phyloP scores from a whole-genome alignment of 2,797 vertebrate species.

The Enteromius anoplus region DNA sequence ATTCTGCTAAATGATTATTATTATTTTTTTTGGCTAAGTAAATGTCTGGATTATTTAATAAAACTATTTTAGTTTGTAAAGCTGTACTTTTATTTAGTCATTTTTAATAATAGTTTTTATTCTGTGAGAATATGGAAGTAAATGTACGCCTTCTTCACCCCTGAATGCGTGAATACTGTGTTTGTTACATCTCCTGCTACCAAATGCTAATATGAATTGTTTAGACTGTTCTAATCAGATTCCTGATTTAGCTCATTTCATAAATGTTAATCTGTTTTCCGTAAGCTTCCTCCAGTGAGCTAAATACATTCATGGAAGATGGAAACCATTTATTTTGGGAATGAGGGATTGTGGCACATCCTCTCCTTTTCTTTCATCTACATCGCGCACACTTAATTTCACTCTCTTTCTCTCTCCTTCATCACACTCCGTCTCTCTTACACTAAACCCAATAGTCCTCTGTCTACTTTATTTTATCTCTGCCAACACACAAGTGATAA shows the following conservation, averaged over 20 bases:
- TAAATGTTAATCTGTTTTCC: slow-evolving; percentile 3
- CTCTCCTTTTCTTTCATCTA: neutral
- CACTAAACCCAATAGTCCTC: slow-evolving; percentile 2
- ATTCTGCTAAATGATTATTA: neutral
- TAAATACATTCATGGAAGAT: slow-evolving; percentile 25
- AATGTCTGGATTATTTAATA: neutral
- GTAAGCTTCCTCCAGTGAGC: slow-evolving; percentile 18
- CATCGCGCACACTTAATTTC: neutral
- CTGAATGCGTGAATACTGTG: neutral
- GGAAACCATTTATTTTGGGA: slow-evolving; percentile 22
- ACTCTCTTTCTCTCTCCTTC: slow-evolving; percentile 13
- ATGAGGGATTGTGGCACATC: slow-evolving; percentile 4
- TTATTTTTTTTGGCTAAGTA: neutral
- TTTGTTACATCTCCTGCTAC: neutral
- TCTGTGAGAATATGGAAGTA: neutral
- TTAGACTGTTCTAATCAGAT: slow-evolving; percentile 42
- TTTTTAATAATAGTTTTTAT: neutral
- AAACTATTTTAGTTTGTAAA: neutral
- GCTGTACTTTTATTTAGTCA: neutral
- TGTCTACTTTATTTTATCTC: slow-evolving; percentile 48
- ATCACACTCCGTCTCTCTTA: slow-evolving; percentile 11
- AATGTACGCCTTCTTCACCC: too few species aligned
- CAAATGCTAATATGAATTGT: slow-evolving; percentile 36
- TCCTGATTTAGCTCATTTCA: slow-evolving; percentile 24
- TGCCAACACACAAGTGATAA: slow-evolving; percentile 7